Base-by-base conservation (phyloP, 2,113 vertebrate species). In the Prochilodus magdalenae region DNA sequence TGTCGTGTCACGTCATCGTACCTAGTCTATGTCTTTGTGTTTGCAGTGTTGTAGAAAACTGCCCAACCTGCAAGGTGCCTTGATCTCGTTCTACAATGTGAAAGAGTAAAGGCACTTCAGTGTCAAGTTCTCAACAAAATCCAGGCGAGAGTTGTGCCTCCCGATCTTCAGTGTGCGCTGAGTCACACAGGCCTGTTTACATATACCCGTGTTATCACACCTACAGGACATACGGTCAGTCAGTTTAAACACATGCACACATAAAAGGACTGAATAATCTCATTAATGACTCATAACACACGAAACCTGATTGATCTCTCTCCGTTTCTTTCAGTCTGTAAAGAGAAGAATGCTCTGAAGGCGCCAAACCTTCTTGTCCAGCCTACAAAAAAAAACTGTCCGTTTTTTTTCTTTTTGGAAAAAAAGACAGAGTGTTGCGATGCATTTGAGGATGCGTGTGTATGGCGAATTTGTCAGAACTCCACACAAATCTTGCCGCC, bases 141-240 rank as follows among this genome's bases (percentile, higher is more conserved):
- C 96, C 95, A 0, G 96, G 97, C 29, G 94, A 96, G 77, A n/a
- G n/a, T n/a, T 99, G 98, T 92, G 94, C 88, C n/a, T n/a, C 83
- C 94, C 97, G 16, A 79, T 88, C 73, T 95, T 44, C 90, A 94
- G 30, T 99, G 98, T 13, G n/a, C n/a, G 96, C 97, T 99, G 94
- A 84, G 93, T 63, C n/a, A 13, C 26, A 12, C 67, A 33, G 18
- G 47, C 62, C 49, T 13, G 55, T 36, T 60, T 36, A 78, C 51
- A 55, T n/a, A n/a, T n/a, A n/a, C 4, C 36, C 36, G 36, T 36
- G 49, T n/a, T n/a, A n/a, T n/a, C 77, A 76, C 6, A 44, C 22
- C 84, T 2, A 62, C 63, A n/a, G 72, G n/a, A 27, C 51, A 26
- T 15, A 5, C 13, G 27, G 55, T 30, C 55, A 57, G 69, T 55